Base-by-base conservation (phyloP, 2,797 vertebrate genomes). In the Amblyraja radiata region DNA sequence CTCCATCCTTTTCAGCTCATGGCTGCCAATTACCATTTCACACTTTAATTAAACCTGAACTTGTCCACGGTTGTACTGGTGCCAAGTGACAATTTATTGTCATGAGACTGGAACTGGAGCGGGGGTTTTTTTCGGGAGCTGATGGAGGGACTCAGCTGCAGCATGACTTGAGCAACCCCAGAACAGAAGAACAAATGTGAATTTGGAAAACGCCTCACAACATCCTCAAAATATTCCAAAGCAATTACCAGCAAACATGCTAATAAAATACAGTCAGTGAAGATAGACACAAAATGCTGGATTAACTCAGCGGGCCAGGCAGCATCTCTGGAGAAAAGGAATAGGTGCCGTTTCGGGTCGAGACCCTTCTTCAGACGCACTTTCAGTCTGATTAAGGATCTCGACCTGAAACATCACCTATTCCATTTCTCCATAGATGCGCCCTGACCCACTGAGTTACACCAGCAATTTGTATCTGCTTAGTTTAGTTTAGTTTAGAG, bases 21-120 rank as follows among this genome's bases (percentile, higher is more conserved):
- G n/a, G 6, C 16, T 68, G 61, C 16, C 63, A 68, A 9, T 71
- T 90, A 73, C 7, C 0, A 10, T 73, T 36, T 68, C 21, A 9
- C 90, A 39, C 68, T 90, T 73, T 46, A 90, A 73, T 73, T 86
- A 90, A 90, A 39, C 2, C 71, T 90, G 16, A 73, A 63, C 65
- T 36, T 71, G n/a, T 71, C 86, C 86, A 61, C 11, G 10, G 23
- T 90, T 90, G 32, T 90, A 18, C 21, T 4, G 10, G 16, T 39
- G 65, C 32, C n/a, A 68, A 90, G 65, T 1, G 46, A 54, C 46
- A 23, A 90, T 71, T 23, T 23, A 68, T 39, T 46, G 36, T 13
- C 8, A 2, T 25, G 63, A 65, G n/a, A 63, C 63, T n/a, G 14
- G 58, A 86, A 86, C 58, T 71, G 46, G 5, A 54, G 46, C 18